phyloP scores from a whole-genome alignment of 2,113 vertebrate species.

The Apteryx owenii region DNA sequence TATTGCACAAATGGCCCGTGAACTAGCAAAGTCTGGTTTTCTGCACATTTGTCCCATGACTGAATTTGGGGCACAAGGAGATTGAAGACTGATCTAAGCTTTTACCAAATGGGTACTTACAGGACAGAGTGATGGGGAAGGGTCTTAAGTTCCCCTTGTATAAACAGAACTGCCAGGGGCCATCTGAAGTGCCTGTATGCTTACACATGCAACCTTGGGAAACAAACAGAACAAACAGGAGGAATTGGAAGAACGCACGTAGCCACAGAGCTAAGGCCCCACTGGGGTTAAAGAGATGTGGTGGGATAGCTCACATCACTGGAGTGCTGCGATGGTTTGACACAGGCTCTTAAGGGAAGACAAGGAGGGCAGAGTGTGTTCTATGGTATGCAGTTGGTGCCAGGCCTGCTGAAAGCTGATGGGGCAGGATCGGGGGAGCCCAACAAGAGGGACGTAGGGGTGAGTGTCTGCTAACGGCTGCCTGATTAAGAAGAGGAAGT shows the following conservation, averaged over 20 bases:
- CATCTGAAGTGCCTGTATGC: not conserved
- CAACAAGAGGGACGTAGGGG: not conserved
- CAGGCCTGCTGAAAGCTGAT: not conserved
- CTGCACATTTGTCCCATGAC: not conserved
- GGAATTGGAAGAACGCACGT: not conserved
- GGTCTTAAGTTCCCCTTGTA: not conserved
- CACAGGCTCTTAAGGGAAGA: not conserved
- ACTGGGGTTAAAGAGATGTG: not conserved
- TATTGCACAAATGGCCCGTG: not conserved
- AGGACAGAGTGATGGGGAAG: not conserved
- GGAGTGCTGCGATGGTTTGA: too few species aligned
- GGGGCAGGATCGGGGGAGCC: not conserved
- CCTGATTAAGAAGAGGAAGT: not conserved
- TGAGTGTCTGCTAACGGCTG: not conserved
- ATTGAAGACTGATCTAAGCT: not conserved
- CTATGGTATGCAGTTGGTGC: not conserved
- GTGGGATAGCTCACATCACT: not conserved
- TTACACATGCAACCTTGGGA: not conserved
- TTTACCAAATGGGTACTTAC: not conserved
- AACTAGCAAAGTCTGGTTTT: not conserved
- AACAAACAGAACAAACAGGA: not conserved
- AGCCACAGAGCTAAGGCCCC: not conserved
- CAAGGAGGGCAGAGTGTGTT: not conserved
- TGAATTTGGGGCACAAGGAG: not conserved
- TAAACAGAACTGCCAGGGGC: not conserved